Base-by-base conservation (phyloP, 1,140 invertebrate species). In the Drosophila ironensis region DNA sequence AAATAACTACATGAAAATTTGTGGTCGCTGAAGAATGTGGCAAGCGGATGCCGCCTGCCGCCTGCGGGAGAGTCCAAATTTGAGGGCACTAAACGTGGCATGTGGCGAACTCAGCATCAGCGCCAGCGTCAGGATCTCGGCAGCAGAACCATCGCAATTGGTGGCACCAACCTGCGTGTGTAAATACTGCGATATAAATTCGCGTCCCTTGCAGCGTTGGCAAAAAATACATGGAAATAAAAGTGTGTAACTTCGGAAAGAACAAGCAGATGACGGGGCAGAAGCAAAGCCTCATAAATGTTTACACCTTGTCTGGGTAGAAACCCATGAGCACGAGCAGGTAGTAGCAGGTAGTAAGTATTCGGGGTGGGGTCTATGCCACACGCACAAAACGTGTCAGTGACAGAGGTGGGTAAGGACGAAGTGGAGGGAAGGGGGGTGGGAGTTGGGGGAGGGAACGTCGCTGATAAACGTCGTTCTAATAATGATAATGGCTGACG, bases 1-100 rank as follows among this genome's bases (percentile, higher is more conserved):
- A 78, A 82, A 82, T 82, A 82, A 82, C 73, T 74, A 74, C 78
- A 82, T 63, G 78, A 71, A 86, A 84, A 82, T 82, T 82, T 82
- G 78, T 71, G 78, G 78, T 77, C 69, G 80, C 73, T 53, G 38
- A 82, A 73, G 73, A 82, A 82, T 82, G 63, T 53, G 70, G 52
- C 37, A 25, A 27, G 42, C 64, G 37, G 28, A 24, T 42, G 30
- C 35, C 41, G 68, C 40, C 51, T 24, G 48, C 50, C 40, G 53
- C 45, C 51, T 24, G 22, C 48, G 69, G 35, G 61, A 53, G 56
- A 78, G 73, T 53, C 68, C 54, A 73, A 82, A 82, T 86, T 86
- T 82, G 78, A 68, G 73, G 73, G 61, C 75, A 84, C 78, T 78
- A 78, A 82, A 70, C 72, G 80, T 84, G 73, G 77, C 78, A 72